Evolutionary conservation across 1,140 invertebrate species (phyloP).

Genomic region (Steinernema khuongi): DNA sequence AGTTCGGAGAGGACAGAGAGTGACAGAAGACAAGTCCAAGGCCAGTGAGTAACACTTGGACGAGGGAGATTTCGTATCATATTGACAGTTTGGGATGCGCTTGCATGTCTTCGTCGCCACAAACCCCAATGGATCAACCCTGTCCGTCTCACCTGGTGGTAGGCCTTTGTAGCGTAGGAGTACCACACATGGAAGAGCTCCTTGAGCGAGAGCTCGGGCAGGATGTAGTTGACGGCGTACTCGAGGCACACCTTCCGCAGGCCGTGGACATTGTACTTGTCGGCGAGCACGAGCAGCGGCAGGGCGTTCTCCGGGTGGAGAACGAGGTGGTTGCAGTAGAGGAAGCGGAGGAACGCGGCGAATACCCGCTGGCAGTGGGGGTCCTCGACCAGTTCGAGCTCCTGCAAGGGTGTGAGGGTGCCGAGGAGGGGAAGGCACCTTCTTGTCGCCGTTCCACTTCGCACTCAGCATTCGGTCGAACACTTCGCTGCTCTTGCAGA

Average conservation of each 20-base stretch:
- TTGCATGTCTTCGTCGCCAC: background rate
- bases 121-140: background rate
- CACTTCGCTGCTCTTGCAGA: slow-evolving; percentile 60
- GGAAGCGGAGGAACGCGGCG: slow-evolving; percentile 60
- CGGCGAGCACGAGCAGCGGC: slow-evolving; percentile 60
- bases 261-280: slow-evolving; percentile 61
- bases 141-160: slow-evolving; percentile 48
- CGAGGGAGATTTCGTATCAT: slow-evolving; percentile 4
- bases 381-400: slow-evolving; percentile 60
- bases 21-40: too few species aligned
- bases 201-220: slow-evolving; percentile 60
- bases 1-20: too few species aligned
- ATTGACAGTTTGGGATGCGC: slow-evolving; percentile 16
- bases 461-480: slow-evolving; percentile 62
- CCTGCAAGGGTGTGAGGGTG: slow-evolving; percentile 46
- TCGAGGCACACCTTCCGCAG: slow-evolving; percentile 60
- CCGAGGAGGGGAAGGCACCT: slow-evolving; percentile 36
- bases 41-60: too few species aligned
- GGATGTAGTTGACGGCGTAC: slow-evolving; percentile 60
- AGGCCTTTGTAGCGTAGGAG: slow-evolving; percentile 62
- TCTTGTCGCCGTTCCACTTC: slow-evolving; percentile 59
- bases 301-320: slow-evolving; percentile 60
- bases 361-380: slow-evolving; percentile 59
- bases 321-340: slow-evolving; percentile 61
- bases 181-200: slow-evolving; percentile 63